These are phyloP conservation scores for Spatula clypeata DNA, from an alignment of 2,797 vertebrate genomes.

Conservation along the genomic window DNA sequence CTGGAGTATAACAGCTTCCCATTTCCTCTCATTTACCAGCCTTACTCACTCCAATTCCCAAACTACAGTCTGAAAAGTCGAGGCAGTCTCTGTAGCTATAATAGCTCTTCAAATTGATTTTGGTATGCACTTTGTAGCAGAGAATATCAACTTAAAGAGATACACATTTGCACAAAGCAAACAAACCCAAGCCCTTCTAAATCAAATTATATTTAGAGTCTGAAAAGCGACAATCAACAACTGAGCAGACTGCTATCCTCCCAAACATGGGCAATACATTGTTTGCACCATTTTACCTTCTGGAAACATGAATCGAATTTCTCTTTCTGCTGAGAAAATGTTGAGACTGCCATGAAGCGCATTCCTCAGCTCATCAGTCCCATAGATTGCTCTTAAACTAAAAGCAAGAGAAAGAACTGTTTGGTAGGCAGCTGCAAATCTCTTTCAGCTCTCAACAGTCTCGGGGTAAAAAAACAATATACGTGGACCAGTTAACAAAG, in stretches of 20 bases:
- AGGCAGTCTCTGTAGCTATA: neutral
- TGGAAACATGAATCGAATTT: constrained; percentile 95
- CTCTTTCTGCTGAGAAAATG: constrained; percentile 89
- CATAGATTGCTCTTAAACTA: constrained; percentile 94
- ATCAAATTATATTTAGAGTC: neutral
- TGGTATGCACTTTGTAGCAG: neutral
- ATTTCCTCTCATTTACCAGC: neutral
- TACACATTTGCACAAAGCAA: neutral
- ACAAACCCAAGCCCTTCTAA: neutral
- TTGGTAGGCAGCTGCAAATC: neutral
- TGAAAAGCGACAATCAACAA: neutral
- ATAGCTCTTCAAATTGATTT: neutral
- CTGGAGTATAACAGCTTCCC: neutral
- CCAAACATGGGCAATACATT: neutral
- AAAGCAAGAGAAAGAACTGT: constrained; percentile 55
- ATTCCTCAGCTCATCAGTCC: constrained; percentile 93
- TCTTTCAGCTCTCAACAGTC: neutral
- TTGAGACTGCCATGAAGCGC: constrained; percentile 93
- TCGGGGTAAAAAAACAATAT: neutral
- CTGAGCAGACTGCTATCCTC: neutral
- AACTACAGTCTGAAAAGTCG: neutral
- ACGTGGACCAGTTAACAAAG: neutral
- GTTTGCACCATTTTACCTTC: constrained; percentile 84
- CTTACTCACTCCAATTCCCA: neutral
- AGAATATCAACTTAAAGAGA: neutral